Base-by-base conservation (phyloP, 2,888 invertebrate species). In the Pteria penguin region DNA sequence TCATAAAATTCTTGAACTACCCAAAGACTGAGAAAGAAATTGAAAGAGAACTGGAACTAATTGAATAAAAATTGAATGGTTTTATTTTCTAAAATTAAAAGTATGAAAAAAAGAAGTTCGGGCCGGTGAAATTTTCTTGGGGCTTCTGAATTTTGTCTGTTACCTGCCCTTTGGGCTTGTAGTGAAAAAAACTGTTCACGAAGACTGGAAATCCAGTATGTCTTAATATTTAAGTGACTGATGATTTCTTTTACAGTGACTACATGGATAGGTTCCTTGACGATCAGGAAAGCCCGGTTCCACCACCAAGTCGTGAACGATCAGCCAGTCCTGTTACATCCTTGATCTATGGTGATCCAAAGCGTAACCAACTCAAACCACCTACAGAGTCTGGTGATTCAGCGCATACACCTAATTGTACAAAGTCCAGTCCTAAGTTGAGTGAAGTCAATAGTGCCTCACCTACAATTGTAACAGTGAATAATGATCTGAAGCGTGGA, bases 211-310 rank as follows among this genome's bases (percentile, higher is more conserved):
- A n/a, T n/a, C n/a, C n/a, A n/a, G n/a, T n/a, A n/a, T n/a, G n/a
- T n/a, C n/a, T n/a, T n/a, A n/a, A n/a, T n/a, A n/a, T n/a, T n/a
- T n/a, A n/a, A n/a, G n/a, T n/a, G n/a, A n/a, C n/a, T n/a, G n/a
- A n/a, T n/a, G n/a, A n/a, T n/a, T n/a, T n/a, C n/a, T n/a, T n/a
- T 88, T 91, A 36, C 92, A 94, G 94, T 75, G 97, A 97, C 93
- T 97, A 97, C 90, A 97, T 97, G 97, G 97, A 97, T 90, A 94
- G 97, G 86, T 97, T 97, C 92, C 93, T 97, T 86, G 91, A 91
- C 76, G 97, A 97, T 90, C 96, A 96, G 91, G 93, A 93, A 74
- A 87, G 77, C 70, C 76, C 81, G 60, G 68, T 83, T 63, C 81
- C 82, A 67, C 66, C 83, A 24, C 79, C 84, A 11, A 76, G 82